Conservation (phyloP, 2,797 vertebrate genomes). For the Hemitrygon akajei region DNA sequence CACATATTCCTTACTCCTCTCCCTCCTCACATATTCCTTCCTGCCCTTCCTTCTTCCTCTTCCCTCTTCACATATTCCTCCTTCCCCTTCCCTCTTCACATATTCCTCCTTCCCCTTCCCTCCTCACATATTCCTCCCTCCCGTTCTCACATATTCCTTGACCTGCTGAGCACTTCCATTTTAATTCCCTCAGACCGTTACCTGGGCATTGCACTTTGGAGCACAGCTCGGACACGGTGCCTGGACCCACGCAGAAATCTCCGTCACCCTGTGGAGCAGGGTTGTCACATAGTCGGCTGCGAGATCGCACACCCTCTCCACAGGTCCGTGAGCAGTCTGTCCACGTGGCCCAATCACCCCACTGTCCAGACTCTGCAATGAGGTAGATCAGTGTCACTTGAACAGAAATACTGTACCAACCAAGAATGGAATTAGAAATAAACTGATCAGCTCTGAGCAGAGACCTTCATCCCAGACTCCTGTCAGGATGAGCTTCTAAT, state of each 20-base stretch:
- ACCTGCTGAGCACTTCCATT: too few species aligned
- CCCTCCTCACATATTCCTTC: too few species aligned
- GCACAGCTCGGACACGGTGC: slow-evolving; percentile 60
- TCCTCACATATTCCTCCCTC: neutral
- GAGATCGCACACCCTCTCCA: slow-evolving; percentile 67
- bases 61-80: neutral
- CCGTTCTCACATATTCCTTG: too few species aligned
- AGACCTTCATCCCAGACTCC: neutral
- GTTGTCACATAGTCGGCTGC: slow-evolving; percentile 64
- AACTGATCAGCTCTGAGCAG: neutral
- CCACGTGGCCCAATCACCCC: slow-evolving; percentile 73
- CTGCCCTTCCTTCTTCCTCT: neutral
- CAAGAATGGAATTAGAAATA: neutral
- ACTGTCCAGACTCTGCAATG: slow-evolving; percentile 61
- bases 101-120: neutral
- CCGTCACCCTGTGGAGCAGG: slow-evolving; percentile 64
- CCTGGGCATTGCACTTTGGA: slow-evolving; percentile 67
- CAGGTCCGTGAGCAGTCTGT: slow-evolving; percentile 73
- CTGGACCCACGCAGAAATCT: slow-evolving; percentile 73
- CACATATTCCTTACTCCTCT: too few species aligned
- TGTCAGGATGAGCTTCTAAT: neutral
- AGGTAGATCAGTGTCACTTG: neutral
- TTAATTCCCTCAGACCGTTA: slow-evolving; percentile 40
- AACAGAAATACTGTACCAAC: neutral
- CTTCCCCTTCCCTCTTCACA: too few species aligned